Evolutionary conservation across 2,797 vertebrate genomes (phyloP), one percentile per base, ranked within the genome.

Genomic region (Gouania willdenowi): DNA sequence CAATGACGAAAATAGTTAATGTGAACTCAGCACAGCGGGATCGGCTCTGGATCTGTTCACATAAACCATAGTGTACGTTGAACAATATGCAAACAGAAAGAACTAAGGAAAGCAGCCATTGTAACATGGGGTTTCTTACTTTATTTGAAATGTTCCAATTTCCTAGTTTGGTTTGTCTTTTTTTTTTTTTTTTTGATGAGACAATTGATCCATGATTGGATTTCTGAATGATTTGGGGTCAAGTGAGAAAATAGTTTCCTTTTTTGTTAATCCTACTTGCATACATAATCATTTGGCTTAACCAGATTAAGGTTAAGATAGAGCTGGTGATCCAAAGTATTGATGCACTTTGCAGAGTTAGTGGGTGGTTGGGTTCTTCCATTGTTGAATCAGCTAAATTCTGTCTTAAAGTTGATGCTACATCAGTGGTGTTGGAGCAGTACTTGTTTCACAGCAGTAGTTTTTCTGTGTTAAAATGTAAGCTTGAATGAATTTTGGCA

Each of bases 61-160:
- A 21, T 34, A 29, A 50, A 59, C 65, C 54, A 36, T 45, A 52
- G 41, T 63, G 64, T 41, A 50, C 59, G 53, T 52, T 68, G 68
- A 80, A 72, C 72, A 75, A 79, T 86, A 88, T 88, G 86, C 84
- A 88, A 88, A 79, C 59, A 39, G 70, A 62, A 74, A 66, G 70
- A 79, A 75, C 72, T 81, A 81, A 82, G 83, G 82, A 86, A 83
- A 54, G 78, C 75, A 81, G 84, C 85, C 83, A 85, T 87, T 60
- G 39, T 58, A 27, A 75, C 48, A 66, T 81, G 66, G 71, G 77
- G 70, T 67, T 58, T 72, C 66, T 76, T 75, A 64, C 63, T 40
- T 66, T 54, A 40, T 53, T 44, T 55, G 23, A 54, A 71, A 69
- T 66, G 28, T 34, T 38, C 23, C 19, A 33, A 8, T 42, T 24